These are phyloP conservation scores for Serinus canaria DNA, from an alignment of 2,113 vertebrate species.

Conservation along the genomic window DNA sequence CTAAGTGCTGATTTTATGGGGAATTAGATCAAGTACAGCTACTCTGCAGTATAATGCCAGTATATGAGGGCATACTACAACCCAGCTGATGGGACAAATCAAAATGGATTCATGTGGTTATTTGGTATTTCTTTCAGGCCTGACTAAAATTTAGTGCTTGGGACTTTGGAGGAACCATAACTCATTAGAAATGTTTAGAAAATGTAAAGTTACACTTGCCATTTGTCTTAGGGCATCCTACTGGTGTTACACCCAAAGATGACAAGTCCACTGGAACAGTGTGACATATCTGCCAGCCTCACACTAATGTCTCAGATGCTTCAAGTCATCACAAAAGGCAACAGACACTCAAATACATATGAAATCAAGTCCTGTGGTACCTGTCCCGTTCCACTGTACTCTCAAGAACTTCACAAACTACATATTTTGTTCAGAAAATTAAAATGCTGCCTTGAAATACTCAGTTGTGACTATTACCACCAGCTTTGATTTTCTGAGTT, in stretches of 20 bases:
- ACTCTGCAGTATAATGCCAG: not conserved
- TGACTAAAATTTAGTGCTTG: not conserved
- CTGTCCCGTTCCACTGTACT: rapidly evolving
- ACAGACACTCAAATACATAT: rapidly evolving
- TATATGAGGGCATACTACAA: not conserved
- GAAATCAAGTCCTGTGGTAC: not conserved
- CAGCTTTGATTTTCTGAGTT: not conserved
- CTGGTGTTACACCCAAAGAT: not conserved
- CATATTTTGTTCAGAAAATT: not conserved
- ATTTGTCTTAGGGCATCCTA: not conserved
- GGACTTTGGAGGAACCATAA: not conserved
- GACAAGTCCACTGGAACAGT: not conserved
- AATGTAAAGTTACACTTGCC: not conserved
- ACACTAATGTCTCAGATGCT: not conserved
- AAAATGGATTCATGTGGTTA: not conserved
- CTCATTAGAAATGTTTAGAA: not conserved
- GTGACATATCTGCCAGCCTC: not conserved
- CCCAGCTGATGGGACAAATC: not conserved
- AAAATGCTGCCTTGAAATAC: not conserved
- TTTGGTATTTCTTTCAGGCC: not conserved
- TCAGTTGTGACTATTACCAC: not conserved
- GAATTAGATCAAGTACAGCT: not conserved
- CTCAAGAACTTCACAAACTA: not conserved
- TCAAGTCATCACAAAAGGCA: not conserved
- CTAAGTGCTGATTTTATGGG: not conserved